A percentile compares a stretch with the other conserved stretches of the same genome.
Evolutionary conservation across 2,797 vertebrate genomes (phyloP).

Genomic region (Apogon talboti): DNA sequence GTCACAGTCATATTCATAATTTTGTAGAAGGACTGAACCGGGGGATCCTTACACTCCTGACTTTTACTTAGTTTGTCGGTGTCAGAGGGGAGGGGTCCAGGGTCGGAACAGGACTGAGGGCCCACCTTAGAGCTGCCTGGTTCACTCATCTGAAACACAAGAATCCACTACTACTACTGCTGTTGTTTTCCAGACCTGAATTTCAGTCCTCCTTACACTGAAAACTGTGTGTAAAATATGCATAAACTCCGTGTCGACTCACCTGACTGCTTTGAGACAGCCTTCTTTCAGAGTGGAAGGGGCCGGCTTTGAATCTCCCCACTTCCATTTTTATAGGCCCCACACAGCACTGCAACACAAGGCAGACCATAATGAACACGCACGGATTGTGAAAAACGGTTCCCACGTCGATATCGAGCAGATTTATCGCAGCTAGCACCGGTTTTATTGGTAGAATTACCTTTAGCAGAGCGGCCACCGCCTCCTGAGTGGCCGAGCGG

Average conservation of each 20-base stretch:
- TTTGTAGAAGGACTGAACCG: not conserved
- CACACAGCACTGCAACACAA: constrained; percentile 87
- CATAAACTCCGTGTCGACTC: not conserved
- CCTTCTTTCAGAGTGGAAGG: constrained; percentile 94
- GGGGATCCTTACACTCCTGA: constrained; percentile 83
- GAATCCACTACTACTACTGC: not conserved
- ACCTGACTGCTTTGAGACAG: constrained; percentile 94
- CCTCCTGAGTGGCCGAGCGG: constrained; percentile 92
- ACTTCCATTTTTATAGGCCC: constrained; percentile 93
- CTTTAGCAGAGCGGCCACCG: constrained; percentile 94
- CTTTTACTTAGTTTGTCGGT: constrained; percentile 79
- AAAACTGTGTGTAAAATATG: not conserved
- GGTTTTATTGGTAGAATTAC: constrained; percentile 62
- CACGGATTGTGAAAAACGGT: not conserved
- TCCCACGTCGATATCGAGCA: not conserved
- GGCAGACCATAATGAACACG: not conserved
- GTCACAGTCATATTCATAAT: too few species aligned
- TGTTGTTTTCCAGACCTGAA: not conserved
- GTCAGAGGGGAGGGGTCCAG: constrained; percentile 76
- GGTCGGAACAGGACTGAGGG: constrained; percentile 78
- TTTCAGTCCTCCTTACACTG: not conserved
- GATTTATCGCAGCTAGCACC: not conserved
- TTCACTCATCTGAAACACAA: constrained; percentile 78
- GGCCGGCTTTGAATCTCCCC: constrained; percentile 92
- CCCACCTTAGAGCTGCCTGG: constrained; percentile 77